Percentiles rank a stretch among this genome's conserved stretches.
phyloP scores from a whole-genome alignment of 1,140 invertebrate species.

The Conus betulinus region DNA sequence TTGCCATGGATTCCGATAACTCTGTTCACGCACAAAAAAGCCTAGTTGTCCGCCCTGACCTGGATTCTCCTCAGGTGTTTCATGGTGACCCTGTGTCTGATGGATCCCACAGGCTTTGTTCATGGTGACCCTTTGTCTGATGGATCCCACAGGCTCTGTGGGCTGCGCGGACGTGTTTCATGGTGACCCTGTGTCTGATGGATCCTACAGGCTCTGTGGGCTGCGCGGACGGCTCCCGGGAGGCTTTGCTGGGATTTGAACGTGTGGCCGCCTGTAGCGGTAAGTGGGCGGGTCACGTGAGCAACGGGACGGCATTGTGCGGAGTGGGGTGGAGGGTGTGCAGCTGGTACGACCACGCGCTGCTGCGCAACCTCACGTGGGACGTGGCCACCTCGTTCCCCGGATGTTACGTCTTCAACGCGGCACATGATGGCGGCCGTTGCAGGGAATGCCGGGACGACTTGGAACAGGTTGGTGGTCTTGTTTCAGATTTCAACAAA shows the following conservation, averaged over 20 bases:
- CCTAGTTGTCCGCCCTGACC: no score
- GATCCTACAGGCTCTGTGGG: conserved; percentile 34
- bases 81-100: no score
- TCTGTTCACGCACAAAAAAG: no score
- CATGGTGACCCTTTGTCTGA: no score
- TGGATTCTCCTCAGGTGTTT: background rate
- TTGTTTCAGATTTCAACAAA: background rate
- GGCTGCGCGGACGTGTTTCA: conserved; percentile 57
- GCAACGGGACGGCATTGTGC: conserved; percentile 63
- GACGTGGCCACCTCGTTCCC: conserved; percentile 60
- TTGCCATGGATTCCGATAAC: no score
- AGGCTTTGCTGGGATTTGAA: conserved; percentile 45
- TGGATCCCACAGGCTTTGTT: background rate
- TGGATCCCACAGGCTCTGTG: background rate
- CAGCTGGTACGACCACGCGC: conserved; percentile 57
- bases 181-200: no score
- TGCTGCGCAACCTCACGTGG: conserved; percentile 67
- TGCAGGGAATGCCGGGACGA: conserved; percentile 65
- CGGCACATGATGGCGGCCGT: conserved; percentile 70
- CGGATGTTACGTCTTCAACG: conserved; percentile 72
- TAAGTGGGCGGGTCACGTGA: conserved; percentile 68
- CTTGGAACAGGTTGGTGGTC: conserved; percentile 29
- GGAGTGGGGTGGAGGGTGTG: conserved; percentile 71
- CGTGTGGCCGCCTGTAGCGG: conserved; percentile 65
- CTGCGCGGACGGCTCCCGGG: conserved; percentile 58